phyloP scores from a whole-genome alignment of 2,797 vertebrate genomes.

The Mycteria americana region DNA sequence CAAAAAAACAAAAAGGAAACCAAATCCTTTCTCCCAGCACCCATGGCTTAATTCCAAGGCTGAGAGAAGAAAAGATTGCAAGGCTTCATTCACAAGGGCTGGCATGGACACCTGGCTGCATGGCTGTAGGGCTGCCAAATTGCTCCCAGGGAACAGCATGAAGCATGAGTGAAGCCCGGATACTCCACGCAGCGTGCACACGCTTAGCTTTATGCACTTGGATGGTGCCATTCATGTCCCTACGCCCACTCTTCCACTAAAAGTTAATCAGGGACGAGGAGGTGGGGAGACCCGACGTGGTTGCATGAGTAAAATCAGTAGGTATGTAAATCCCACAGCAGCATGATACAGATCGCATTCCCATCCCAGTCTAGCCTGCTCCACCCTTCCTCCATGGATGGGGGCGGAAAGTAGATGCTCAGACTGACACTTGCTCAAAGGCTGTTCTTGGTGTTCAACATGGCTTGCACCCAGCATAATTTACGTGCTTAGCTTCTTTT shows the following conservation, averaged over 20 bases:
- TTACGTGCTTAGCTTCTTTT: not conserved
- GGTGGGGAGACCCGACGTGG: fast-evolving
- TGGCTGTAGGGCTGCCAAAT: not conserved
- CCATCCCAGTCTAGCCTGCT: not conserved
- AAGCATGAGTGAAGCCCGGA: not conserved
- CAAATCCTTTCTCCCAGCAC: not conserved
- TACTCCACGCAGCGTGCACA: not conserved
- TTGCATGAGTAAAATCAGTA: not conserved
- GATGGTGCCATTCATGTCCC: not conserved
- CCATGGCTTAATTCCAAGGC: not conserved
- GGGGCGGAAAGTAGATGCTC: not conserved
- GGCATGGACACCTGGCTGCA: not conserved
- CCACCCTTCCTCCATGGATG: not conserved
- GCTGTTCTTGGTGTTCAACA: not conserved
- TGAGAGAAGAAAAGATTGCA: not conserved
- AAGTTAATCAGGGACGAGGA: not conserved
- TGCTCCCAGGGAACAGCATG: not conserved
- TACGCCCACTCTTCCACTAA: not conserved
- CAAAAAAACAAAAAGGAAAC: slow-evolving; percentile 3
- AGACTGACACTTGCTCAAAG: not conserved
- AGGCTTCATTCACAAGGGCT: not conserved
- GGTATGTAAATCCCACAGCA: not conserved
- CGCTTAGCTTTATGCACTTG: not conserved
- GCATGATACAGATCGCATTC: fast-evolving
- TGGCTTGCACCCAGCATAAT: not conserved